Evolutionary conservation across 1,140 invertebrate species (phyloP).

Genomic region (Drosophila biarmipes): DNA sequence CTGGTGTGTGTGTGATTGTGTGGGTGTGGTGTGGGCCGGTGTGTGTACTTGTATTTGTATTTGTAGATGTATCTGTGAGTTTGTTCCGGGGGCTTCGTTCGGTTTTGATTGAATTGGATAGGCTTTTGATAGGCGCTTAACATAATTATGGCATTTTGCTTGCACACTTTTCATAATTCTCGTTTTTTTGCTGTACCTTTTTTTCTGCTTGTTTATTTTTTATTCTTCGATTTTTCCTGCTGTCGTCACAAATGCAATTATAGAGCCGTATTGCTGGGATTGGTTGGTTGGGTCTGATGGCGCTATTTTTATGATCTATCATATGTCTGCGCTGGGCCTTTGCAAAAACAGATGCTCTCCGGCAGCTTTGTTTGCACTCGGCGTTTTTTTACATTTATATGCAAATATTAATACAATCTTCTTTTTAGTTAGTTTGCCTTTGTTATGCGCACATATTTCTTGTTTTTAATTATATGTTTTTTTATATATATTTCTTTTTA

Average conservation of each 20-base stretch:
- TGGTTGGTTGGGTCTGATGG: conserved; percentile 42
- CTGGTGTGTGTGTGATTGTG: conserved; percentile 8
- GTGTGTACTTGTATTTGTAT: conserved; percentile 2
- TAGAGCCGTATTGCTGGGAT: conserved; percentile 25
- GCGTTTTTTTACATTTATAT: conserved; percentile 53
- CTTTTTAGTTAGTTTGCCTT: conserved; percentile 57
- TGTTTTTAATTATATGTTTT: conserved; percentile 61
- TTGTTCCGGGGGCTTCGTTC: conserved; percentile 46
- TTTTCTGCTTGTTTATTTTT: conserved; percentile 9
- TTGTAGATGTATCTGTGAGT: conserved; percentile 12
- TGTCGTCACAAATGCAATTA: conserved; percentile 67
- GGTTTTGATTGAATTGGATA: conserved; percentile 75
- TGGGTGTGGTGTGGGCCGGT: conserved; percentile 14
- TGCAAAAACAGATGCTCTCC: conserved; percentile 32
- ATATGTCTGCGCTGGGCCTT: conserved; percentile 38
- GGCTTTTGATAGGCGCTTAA: conserved; percentile 76
- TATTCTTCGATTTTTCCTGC: conserved; percentile 31
- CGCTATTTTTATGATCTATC: conserved; percentile 49
- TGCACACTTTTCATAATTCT: conserved; percentile 47
- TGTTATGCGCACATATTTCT: conserved; percentile 60
- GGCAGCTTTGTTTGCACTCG: conserved; percentile 42
- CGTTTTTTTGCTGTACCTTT: not conserved
- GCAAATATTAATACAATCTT: conserved; percentile 53
- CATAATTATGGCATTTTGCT: conserved; percentile 75
- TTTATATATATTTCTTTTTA: conserved; percentile 46